Percentiles rank a stretch among this genome's conserved stretches.
phyloP scores from a whole-genome alignment of 2,113 vertebrate species.

The Barnardius zonarius region DNA sequence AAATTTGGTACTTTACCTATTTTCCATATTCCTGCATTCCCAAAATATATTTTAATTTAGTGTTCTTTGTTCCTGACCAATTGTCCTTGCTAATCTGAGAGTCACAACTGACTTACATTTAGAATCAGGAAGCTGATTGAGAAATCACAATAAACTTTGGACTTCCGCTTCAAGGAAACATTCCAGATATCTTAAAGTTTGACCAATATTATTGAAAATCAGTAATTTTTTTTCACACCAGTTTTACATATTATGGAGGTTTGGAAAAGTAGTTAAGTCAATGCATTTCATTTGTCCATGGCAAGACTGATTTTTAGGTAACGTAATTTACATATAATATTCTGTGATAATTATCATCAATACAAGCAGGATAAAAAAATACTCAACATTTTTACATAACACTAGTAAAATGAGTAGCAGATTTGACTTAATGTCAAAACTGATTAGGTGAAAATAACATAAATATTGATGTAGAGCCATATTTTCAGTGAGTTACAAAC shows the following conservation, averaged over 20 bases:
- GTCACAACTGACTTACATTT: background rate
- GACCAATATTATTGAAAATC: background rate
- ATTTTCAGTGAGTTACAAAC: background rate
- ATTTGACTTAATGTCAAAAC: background rate
- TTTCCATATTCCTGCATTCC: background rate
- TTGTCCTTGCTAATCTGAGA: background rate
- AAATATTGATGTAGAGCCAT: background rate
- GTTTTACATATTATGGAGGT: background rate
- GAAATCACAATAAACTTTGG: background rate
- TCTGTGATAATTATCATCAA: background rate
- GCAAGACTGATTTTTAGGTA: background rate
- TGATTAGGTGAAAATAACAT: background rate
- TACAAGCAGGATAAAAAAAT: background rate
- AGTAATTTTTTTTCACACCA: background rate
- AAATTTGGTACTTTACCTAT: background rate
- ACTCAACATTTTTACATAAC: background rate
- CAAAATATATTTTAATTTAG: background rate
- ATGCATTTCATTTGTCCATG: background rate
- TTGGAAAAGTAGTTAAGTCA: background rate
- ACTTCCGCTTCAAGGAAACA: background rate
- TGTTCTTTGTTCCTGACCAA: background rate
- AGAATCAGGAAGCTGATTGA: background rate
- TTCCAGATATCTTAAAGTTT: background rate
- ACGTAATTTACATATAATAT: background rate
- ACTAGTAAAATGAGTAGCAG: background rate